Base-by-base conservation (phyloP, 1,140 invertebrate genomes). In the Pogonomyrmex californicus region DNA sequence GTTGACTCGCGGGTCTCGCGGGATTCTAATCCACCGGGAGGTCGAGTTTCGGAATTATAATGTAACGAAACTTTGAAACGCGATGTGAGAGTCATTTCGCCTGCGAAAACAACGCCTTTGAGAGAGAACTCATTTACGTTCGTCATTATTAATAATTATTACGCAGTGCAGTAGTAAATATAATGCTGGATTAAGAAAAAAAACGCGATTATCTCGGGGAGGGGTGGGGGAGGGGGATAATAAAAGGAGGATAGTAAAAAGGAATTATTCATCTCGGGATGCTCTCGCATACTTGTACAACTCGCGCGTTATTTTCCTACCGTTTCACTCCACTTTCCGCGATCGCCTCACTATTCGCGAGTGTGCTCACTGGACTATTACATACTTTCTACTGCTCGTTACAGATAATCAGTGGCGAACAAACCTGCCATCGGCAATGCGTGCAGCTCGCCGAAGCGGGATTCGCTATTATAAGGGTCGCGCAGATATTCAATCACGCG, bases 361-460 rank as follows among this genome's bases (percentile, higher is more conserved):
- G 83, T 85, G 83, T 85, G 83, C 60, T 85, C 83, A 85, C 83
- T 78, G 73, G 75, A 78, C 83, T 85, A 85, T 85, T 65, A 81
- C 83, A 4, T 85, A 85, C 83, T 85, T 85, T 85, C 83, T 85
- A 77, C 62, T 49, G 75, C 75, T 65, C 75, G 75, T 76, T 78
- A 78, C 75, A 66, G 68, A 83, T 75, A 83, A 83, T 83, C 68
- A 75, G 79, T 75, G 54, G 79, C 68, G 79, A 75, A 83, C 54
- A 83, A 58, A 75, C 68, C 54, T 73, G 68, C 79, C 79, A 83
- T 75, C 68, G 54, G 41, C 56, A 36, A 83, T 75, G 41, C 51
- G 44, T 60, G 54, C 68, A 68, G n/a, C 49, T 83, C 6, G 68
- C 54, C 17, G 49, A 83, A 73, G 12, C n/a, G 30, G 23, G 23